phyloP scores from a whole-genome alignment of 2,888 invertebrate species.

The Cremastobaeus sp. region DNA sequence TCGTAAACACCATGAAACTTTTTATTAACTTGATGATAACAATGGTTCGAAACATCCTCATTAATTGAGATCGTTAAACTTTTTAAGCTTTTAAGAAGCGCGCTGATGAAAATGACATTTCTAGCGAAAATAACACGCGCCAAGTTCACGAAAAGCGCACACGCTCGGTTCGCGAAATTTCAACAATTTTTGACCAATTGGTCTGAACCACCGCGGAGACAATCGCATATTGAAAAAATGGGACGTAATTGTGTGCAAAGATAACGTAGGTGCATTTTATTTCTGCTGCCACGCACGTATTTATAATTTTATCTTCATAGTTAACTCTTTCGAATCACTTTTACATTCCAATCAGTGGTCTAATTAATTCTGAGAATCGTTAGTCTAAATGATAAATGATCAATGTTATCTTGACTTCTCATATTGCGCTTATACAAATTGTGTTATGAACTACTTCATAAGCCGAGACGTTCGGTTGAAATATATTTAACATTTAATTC shows the following conservation, averaged over 20 bases:
- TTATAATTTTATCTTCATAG: slow-evolving; percentile 51
- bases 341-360: slow-evolving; percentile 60
- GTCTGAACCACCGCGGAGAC: too few relatives aligned
- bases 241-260: slow-evolving; percentile 27
- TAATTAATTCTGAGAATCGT: slow-evolving; percentile 66
- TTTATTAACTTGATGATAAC: slow-evolving; percentile 53
- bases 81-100: slow-evolving; percentile 35
- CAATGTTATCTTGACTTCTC: slow-evolving; percentile 62
- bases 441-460: slow-evolving; percentile 51
- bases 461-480: slow-evolving; percentile 17
- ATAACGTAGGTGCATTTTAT: slow-evolving; percentile 27
- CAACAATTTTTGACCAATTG: too few relatives aligned
- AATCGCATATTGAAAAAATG: not conserved
- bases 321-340: slow-evolving; percentile 48
- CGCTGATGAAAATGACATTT: slow-evolving; percentile 42
- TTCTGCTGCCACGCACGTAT: slow-evolving; percentile 37
- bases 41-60: slow-evolving; percentile 53
- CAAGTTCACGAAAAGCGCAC: slow-evolving; percentile 24
- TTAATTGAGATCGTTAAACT: slow-evolving; percentile 53
- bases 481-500: slow-evolving; percentile 37
- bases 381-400: slow-evolving; percentile 64
- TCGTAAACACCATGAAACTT: slow-evolving; percentile 49
- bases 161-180: not conserved
- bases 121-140: slow-evolving; percentile 47
- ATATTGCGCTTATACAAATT: slow-evolving; percentile 52